A percentile compares a stretch with the other conserved stretches of the same genome.
phyloP scores from a whole-genome alignment of 2,113 vertebrate species.

The Aegithalos caudatus region DNA sequence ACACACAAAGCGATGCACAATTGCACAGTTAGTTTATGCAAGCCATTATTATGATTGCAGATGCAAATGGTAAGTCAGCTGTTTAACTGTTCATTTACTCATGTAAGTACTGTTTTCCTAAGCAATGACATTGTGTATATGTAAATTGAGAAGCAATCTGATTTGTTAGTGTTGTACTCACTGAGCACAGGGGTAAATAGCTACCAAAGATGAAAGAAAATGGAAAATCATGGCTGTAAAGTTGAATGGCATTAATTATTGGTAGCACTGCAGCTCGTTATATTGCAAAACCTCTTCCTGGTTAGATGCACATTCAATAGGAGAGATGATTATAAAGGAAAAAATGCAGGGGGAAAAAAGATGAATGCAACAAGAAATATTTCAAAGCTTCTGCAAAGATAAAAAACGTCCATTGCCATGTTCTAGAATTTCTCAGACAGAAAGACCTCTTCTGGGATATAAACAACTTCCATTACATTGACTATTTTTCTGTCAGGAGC shows the following conservation, averaged over 20 bases:
- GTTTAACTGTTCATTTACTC: conserved; percentile 57
- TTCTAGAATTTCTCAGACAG: conserved; percentile 1
- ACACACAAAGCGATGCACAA: conserved; percentile 2
- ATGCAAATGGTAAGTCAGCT: conserved; percentile 58
- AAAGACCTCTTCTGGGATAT: not conserved
- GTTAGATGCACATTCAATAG: not conserved
- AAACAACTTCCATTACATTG: not conserved
- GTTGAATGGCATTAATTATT: conserved; percentile 56
- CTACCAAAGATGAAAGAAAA: conserved; percentile 40
- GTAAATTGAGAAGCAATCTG: conserved; percentile 41
- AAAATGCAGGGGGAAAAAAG: rapidly evolving
- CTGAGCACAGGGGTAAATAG: conserved; percentile 41
- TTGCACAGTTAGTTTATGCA: conserved; percentile 10
- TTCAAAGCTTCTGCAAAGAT: conserved; percentile 3
- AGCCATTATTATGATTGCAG: conserved; percentile 38
- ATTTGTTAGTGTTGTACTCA: conserved; percentile 42
- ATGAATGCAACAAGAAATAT: not conserved
- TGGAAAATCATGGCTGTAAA: conserved; percentile 4
- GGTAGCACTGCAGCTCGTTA: not conserved
- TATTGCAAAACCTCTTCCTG: conserved; percentile 25
- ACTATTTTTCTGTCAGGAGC: conserved; percentile 4
- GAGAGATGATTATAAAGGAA: not conserved
- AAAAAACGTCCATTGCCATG: not conserved
- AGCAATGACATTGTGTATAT: conserved; percentile 40
- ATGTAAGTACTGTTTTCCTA: conserved; percentile 53